Base-by-base conservation (phyloP, 2,888 invertebrate genomes). In the Callyntrura guangdongensis region DNA sequence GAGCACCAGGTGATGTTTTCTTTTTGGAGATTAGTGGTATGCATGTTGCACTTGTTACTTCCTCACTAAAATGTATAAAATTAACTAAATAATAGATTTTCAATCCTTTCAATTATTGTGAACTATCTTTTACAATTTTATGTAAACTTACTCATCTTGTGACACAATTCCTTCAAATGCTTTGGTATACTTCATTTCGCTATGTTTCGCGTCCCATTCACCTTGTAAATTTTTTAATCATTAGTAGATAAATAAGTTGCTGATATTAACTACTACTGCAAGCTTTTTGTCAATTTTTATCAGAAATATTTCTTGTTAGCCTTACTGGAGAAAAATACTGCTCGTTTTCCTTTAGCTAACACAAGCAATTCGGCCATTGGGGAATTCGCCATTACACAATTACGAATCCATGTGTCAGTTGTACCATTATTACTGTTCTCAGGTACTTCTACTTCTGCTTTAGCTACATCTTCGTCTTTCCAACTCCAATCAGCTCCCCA, bases 281-380 rank as follows among this genome's bases (percentile, higher is more conserved):
- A n/a, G n/a, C n/a, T n/a, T n/a, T n/a, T n/a, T n/a, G n/a, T n/a
- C n/a, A n/a, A n/a, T n/a, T n/a, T n/a, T n/a, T n/a, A n/a, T n/a
- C n/a, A n/a, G n/a, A n/a, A n/a, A n/a, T n/a, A n/a, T n/a, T n/a
- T n/a, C n/a, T n/a, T n/a, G n/a, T n/a, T n/a, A n/a, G n/a, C n/a
- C n/a, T n/a, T 94, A 96, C 96, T 95, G 82, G 96, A 95, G 69
- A 97, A 95, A 91, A 97, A 95, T 0, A 97, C 96, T 90, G 97
- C 95, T 94, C 96, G 96, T 91, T 96, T 96, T 83, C 96, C 96
- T 94, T 96, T 96, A 0, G 96, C 97, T 91, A 98, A 94, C 0
- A 96, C 97, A 92, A 98, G 95, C 36, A 97, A 94, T 94, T 98
- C 97, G 67, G 96, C 97, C 64, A 96, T 96, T 1, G 98, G 97